phyloP scores from a whole-genome alignment of 2,888 invertebrate genomes.

The Carterocephalus palaemon region DNA sequence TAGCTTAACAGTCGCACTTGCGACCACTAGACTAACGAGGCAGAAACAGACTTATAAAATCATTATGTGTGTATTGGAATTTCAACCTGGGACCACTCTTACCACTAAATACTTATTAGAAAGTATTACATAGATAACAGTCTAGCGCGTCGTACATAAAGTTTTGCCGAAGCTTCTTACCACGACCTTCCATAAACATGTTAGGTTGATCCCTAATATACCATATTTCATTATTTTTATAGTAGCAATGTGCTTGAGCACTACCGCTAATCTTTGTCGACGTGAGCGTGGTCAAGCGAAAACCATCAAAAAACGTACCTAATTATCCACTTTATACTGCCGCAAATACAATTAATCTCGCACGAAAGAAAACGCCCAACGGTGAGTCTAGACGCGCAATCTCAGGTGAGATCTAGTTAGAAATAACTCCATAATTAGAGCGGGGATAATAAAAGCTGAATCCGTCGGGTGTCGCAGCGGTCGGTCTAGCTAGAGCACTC shows the following conservation, averaged over 20 bases:
- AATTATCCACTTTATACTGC: constrained; percentile 55
- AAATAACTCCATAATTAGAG: constrained; percentile 67
- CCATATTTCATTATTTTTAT: constrained; percentile 1
- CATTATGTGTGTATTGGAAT: too few relatives aligned
- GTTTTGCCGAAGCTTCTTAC: too few relatives aligned
- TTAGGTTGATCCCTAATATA: too few relatives aligned
- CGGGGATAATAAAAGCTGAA: constrained; percentile 67
- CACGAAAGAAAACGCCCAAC: constrained; percentile 61
- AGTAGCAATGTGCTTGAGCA: constrained; percentile 3
- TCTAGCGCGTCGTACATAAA: background rate
- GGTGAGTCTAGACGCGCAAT: constrained; percentile 65
- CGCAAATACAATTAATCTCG: constrained; percentile 63
- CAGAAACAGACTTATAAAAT: too few relatives aligned
- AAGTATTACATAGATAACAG: background rate
- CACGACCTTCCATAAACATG: too few relatives aligned
- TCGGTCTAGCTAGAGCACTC: constrained; percentile 30
- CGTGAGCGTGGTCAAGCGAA: constrained; percentile 25
- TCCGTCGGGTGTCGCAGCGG: constrained; percentile 51
- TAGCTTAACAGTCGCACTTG: too few relatives aligned
- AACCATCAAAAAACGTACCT: constrained; percentile 59
- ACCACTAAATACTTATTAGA: too few relatives aligned
- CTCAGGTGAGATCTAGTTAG: constrained; percentile 65
- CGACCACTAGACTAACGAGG: too few relatives aligned
- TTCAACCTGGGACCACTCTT: too few relatives aligned
- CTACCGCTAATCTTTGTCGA: constrained; percentile 27